phyloP scores from a whole-genome alignment of 1,140 invertebrate species.

The Trachymyrmex septentrionalis region DNA sequence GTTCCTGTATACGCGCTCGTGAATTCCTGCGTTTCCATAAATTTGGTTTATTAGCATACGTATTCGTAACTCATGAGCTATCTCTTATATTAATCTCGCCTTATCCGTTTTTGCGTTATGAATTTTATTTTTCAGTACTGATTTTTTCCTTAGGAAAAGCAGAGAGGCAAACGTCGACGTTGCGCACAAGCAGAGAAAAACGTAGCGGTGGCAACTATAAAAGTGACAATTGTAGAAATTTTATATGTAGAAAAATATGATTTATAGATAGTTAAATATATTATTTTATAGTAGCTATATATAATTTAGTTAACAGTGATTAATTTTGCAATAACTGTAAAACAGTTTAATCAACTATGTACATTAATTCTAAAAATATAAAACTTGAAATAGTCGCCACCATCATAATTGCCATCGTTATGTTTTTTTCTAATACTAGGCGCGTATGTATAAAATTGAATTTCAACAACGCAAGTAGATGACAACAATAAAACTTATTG shows the following conservation, averaged over 20 bases:
- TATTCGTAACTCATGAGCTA: background rate
- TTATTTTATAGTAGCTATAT: no score
- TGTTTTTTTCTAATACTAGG: no score
- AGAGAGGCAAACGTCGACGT: background rate
- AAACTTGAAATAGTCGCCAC: no score
- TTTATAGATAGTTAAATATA: no score
- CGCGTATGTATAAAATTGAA: background rate
- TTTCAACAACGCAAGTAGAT: background rate
- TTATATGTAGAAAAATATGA: no score
- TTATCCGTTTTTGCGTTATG: background rate
- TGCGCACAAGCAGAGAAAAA: background rate
- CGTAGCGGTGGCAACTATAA: no score
- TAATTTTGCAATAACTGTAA: no score
- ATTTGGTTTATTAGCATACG: background rate
- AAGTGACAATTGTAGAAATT: no score
- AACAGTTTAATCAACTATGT: no score
- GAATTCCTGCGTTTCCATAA: conserved; percentile 14
- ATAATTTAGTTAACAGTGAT: no score
- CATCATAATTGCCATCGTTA: no score
- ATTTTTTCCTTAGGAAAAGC: background rate
- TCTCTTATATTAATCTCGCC: background rate
- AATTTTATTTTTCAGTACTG: background rate
- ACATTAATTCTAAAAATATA: no score
- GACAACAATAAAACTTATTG: background rate
- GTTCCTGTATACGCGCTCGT: background rate